Evolutionary conservation across 2,113 vertebrate genomes (phyloP), one percentile per base, ranked within the genome.

Genomic region (Paracanthobrama guichenoti): DNA sequence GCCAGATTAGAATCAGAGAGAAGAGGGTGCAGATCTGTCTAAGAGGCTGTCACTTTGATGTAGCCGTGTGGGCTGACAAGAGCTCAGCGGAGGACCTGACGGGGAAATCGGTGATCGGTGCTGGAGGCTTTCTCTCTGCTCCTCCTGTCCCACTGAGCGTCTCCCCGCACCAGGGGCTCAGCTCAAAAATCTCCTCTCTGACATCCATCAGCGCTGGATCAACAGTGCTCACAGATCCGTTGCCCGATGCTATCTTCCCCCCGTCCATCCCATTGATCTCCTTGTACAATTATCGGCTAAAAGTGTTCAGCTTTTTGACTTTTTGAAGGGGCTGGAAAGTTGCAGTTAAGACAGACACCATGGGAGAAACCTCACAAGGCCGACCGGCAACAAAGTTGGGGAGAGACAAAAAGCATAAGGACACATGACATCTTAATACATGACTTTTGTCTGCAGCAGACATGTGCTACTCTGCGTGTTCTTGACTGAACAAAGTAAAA

Each of bases 291-390:
- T 82, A 82, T 82, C 26, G 3, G 48, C 22, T 72, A 82, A 82
- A 72, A 57, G 80, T 55, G 50, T 71, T 82, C 80, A 67, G 79
- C 79, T 67, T 24, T 80, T 80, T 67, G 78, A 80, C 78, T 67
- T 81, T 71, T 55, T 55, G 20, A 42, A 71, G 48, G 31, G 28
- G 6, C 66, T 82, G 48, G 31, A 82, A 82, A 71, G 80, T 55
- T 69, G 28, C 44, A 81, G 62, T 24, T 50, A 50, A 81, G 79
- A 55, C 18, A 69, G 62, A 69, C 7, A 6, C 60, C 77, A 64
- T 13, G 42, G 26, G 60, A 35, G 10, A 69, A 69, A 31, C 31
- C 44, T 81, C 77, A 48, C 24, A 31, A 48, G 24, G 57, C 28
- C 4, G 20, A 78, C 12, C 55, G 6, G 53, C 12, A 31, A 6